Percentiles rank a stretch among this genome's conserved stretches.
These are phyloP conservation scores for Ectemnius continuus DNA, from an alignment of 2,888 invertebrate genomes.

Conservation along the genomic window DNA sequence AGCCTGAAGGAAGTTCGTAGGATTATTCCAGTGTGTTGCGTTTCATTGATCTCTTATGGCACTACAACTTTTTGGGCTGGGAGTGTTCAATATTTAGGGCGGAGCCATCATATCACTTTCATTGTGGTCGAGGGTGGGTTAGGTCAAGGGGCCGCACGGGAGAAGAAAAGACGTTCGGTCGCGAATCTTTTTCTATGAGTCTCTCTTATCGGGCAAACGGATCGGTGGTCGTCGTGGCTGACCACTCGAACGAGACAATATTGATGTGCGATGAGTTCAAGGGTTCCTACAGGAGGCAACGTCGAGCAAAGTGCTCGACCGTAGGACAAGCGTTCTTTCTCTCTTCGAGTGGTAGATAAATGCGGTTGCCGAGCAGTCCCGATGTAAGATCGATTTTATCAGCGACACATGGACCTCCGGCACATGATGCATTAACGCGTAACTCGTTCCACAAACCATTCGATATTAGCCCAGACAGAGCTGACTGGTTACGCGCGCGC, in stretches of 20 bases:
- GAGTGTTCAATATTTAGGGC: too few relatives aligned
- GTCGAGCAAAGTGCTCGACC: conserved; percentile 57
- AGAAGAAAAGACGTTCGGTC: conserved; percentile 14
- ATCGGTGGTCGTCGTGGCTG: conserved; percentile 46
- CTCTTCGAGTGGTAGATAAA: conserved; percentile 57
- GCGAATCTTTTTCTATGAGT: conserved; percentile 39
- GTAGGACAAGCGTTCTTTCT: conserved; percentile 55
- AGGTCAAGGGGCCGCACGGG: not conserved
- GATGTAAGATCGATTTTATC: conserved; percentile 53
- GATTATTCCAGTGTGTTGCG: too few relatives aligned
- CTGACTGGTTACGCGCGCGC: not conserved
- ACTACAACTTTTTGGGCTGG: too few relatives aligned
- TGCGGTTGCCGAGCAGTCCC: conserved; percentile 52
- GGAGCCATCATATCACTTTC: not conserved
- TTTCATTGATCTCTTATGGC: too few relatives aligned
- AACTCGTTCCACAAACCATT: too few relatives aligned
- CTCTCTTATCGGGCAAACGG: conserved; percentile 51
- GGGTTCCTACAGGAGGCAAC: conserved; percentile 54
- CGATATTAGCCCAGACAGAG: conserved; percentile 1
- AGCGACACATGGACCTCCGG: conserved; percentile 29
- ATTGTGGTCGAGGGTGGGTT: not conserved
- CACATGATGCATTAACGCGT: conserved; percentile 20
- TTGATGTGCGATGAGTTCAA: conserved; percentile 63
- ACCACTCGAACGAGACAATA: conserved; percentile 61
- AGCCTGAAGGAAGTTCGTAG: too few relatives aligned